Percentiles rank a stretch among this genome's conserved stretches.
Evolutionary conservation across 2,888 invertebrate species (phyloP).

Genomic region (Blera fallax): DNA sequence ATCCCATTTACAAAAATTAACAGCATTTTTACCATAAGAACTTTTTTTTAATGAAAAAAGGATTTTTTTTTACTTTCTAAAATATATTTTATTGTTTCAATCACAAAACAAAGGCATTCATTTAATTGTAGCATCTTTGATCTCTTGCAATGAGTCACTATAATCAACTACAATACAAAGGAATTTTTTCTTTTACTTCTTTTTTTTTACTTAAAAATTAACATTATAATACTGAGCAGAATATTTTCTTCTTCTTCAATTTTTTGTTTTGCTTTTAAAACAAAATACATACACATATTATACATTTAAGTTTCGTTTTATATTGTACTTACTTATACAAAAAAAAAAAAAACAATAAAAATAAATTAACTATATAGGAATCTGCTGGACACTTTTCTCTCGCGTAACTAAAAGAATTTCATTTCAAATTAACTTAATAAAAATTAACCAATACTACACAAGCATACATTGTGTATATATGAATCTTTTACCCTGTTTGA

Average conservation of each 20-base stretch:
- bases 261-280: slow-evolving; percentile 47
- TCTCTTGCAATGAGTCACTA: slow-evolving; percentile 31
- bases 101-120: slow-evolving; percentile 67
- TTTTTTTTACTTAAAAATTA: slow-evolving; percentile 78
- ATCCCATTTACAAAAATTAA: slow-evolving; percentile 55
- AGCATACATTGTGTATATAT: neutral
- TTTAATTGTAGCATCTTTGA: slow-evolving; percentile 34
- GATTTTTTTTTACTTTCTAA: slow-evolving; percentile 2
- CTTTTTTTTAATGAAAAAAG: slow-evolving; percentile 32
- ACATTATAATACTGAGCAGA: slow-evolving; percentile 82
- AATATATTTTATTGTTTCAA: slow-evolving; percentile 43
- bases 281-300: slow-evolving; percentile 42
- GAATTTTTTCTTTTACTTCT: slow-evolving; percentile 34
- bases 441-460: slow-evolving; percentile 53
- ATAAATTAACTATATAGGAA: slow-evolving; percentile 73
- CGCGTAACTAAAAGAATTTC: slow-evolving; percentile 56
- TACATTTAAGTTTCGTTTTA: slow-evolving; percentile 46
- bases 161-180: slow-evolving; percentile 49
- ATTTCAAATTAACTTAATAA: slow-evolving; percentile 44
- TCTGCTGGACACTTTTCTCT: slow-evolving; percentile 54
- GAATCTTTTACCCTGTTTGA: slow-evolving; percentile 28
- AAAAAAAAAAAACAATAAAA: slow-evolving; percentile 61
- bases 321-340: slow-evolving; percentile 46
- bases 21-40: slow-evolving; percentile 47
- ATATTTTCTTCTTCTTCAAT: slow-evolving; percentile 74